phyloP scores from a whole-genome alignment of 1,140 invertebrate genomes.

The Drosophila melanica region DNA sequence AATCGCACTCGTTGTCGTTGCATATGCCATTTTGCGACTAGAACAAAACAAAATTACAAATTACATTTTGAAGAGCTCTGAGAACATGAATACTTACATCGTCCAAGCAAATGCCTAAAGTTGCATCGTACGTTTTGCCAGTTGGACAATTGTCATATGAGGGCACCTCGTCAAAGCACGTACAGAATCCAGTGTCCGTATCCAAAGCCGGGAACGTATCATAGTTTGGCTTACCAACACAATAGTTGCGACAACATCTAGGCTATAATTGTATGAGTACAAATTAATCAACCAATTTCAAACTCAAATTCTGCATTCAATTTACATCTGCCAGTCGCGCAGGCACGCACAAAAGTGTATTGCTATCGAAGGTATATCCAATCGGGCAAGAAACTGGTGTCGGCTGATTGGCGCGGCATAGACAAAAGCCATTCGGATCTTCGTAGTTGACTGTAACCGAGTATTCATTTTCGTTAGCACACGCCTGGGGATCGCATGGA shows the following conservation, averaged over 20 bases:
- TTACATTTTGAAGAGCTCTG: neutral
- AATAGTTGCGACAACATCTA: constrained; percentile 47
- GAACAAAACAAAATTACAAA: neutral
- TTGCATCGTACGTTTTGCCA: constrained; percentile 9
- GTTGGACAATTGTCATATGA: constrained; percentile 9
- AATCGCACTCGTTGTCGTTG: constrained; percentile 27
- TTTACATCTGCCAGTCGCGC: constrained; percentile 51
- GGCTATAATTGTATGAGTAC: constrained; percentile 30
- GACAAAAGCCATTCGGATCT: constrained; percentile 56
- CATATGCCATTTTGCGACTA: neutral
- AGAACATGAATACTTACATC: constrained; percentile 7
- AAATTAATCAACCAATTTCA: neutral
- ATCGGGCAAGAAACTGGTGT: constrained; percentile 54
- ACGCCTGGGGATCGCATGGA: constrained; percentile 57
- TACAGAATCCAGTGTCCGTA: constrained; percentile 53
- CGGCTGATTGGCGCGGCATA: constrained; percentile 54
- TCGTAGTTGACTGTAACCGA: constrained; percentile 28
- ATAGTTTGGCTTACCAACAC: constrained; percentile 40
- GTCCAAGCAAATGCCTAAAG: neutral
- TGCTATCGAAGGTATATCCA: constrained; percentile 53
- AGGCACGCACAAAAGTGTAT: constrained; percentile 5
- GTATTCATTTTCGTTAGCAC: constrained; percentile 33
- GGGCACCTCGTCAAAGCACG: constrained; percentile 49
- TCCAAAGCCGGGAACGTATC: constrained; percentile 39
- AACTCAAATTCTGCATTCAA: neutral